Conservation (phyloP, 2,888 invertebrate species). For the Hemistola chrysoprasaria region DNA sequence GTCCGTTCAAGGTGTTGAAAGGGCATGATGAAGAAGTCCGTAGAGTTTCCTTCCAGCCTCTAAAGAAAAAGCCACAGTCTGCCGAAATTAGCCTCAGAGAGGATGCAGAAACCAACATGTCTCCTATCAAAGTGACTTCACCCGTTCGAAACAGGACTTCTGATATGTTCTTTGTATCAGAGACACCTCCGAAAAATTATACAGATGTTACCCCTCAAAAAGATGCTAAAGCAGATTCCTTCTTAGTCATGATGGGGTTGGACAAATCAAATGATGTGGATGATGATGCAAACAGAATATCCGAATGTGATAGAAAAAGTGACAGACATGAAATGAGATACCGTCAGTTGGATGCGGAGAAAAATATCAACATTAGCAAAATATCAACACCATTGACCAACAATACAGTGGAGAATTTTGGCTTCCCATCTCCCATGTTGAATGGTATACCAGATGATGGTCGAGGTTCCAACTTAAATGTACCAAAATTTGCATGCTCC, state of each 20-base stretch:
- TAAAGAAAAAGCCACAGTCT: constrained; percentile 51
- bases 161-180: constrained; percentile 65
- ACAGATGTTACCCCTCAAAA: constrained; percentile 41
- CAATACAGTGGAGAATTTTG: constrained; percentile 50
- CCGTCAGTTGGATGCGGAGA: constrained; percentile 54
- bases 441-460: constrained; percentile 56
- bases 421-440: constrained; percentile 54
- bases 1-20: constrained; percentile 67
- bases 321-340: constrained; percentile 51
- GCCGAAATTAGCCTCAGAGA: constrained; percentile 70
- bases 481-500: constrained; percentile 26
- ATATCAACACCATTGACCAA: constrained; percentile 67
- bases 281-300: constrained; percentile 51
- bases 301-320: constrained; percentile 53
- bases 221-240: constrained; percentile 66
- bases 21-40: constrained; percentile 76
- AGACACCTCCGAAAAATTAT: constrained; percentile 56
- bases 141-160: constrained; percentile 56
- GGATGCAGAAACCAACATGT: constrained; percentile 49
- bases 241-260: constrained; percentile 68
- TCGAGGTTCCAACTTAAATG: constrained; percentile 39
- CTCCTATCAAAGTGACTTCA: constrained; percentile 47
- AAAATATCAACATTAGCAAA: constrained; percentile 63
- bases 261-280: constrained; percentile 61
- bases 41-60: constrained; percentile 72